Conservation (phyloP, 2,888 invertebrate species). For the Papilio protenor region DNA sequence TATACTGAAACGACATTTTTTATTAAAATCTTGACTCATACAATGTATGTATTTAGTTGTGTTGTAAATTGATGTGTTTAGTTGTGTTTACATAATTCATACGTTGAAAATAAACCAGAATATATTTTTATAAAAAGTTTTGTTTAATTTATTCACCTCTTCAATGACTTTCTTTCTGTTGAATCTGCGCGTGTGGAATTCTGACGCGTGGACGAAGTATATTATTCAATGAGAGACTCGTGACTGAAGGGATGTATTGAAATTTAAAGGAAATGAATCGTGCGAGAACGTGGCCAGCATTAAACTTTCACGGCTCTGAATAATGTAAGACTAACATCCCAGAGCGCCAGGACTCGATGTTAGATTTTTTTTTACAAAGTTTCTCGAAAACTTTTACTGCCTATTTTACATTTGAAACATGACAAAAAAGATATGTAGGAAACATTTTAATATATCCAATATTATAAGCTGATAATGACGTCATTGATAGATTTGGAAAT, state of each 20-base stretch:
- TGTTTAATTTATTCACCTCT: not conserved
- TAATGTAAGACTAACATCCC: conserved; percentile 23
- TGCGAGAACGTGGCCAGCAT: conserved; percentile 23
- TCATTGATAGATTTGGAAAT: no score
- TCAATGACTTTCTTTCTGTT: not conserved
- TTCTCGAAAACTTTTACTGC: not conserved
- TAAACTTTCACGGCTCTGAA: conserved; percentile 35
- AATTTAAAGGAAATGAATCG: conserved; percentile 37
- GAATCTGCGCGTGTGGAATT: not conserved
- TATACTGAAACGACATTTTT: not conserved
- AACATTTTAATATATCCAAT: not conserved
- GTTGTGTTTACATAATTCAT: no score
- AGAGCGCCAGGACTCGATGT: not conserved
- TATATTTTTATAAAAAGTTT: not conserved
- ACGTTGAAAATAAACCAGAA: not conserved
- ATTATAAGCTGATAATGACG: no score
- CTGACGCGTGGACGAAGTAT: not conserved
- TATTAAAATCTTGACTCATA: not conserved
- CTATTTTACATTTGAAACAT: not conserved
- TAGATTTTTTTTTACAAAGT: not conserved
- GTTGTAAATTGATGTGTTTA: no score
- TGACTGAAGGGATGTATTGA: conserved; percentile 15
- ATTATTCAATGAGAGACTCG: conserved; percentile 5
- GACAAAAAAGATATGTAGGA: not conserved
- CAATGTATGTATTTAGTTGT: not conserved